These are phyloP conservation scores for Ceuthmochares aereus DNA, from an alignment of 2,113 vertebrate species.

Conservation along the genomic window DNA sequence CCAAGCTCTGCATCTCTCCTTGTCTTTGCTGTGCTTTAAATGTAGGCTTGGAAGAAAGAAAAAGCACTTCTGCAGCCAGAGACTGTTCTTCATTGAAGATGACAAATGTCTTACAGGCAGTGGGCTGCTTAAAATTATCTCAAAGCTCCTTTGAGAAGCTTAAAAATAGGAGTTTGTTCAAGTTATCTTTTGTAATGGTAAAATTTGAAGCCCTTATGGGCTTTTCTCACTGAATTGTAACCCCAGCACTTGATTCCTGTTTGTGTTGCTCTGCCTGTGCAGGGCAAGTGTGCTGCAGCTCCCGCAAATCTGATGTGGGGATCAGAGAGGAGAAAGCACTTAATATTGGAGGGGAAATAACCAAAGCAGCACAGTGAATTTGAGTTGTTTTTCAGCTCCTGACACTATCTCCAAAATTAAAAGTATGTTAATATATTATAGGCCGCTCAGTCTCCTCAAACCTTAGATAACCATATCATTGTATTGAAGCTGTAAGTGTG, in stretches of 20 bases:
- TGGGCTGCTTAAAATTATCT: neutral
- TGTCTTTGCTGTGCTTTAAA: neutral
- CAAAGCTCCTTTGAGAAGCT: conserved; percentile 24
- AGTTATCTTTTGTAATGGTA: conserved; percentile 2
- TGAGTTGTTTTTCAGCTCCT: neutral
- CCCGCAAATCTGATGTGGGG: neutral
- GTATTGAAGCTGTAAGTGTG: neutral
- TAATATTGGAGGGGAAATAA: neutral
- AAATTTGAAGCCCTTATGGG: neutral
- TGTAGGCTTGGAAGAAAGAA: neutral
- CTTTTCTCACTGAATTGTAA: neutral
- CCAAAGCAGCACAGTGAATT: neutral
- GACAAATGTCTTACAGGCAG: neutral
- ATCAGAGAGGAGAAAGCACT: neutral
- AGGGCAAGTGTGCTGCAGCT: neutral
- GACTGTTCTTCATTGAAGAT: neutral
- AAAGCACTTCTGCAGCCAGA: neutral
- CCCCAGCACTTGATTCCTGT: neutral
- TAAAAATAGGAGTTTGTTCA: conserved; percentile 4
- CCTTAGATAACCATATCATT: neutral
- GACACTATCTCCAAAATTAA: conserved; percentile 31
- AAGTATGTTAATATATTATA: conserved; percentile 22
- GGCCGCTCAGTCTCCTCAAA: neutral
- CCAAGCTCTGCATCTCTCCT: neutral
- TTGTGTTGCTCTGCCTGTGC: neutral